A percentile compares a stretch with the other conserved stretches of the same genome.
Evolutionary conservation across 2,113 vertebrate genomes (phyloP).

Genomic region (Nasalis larvatus): DNA sequence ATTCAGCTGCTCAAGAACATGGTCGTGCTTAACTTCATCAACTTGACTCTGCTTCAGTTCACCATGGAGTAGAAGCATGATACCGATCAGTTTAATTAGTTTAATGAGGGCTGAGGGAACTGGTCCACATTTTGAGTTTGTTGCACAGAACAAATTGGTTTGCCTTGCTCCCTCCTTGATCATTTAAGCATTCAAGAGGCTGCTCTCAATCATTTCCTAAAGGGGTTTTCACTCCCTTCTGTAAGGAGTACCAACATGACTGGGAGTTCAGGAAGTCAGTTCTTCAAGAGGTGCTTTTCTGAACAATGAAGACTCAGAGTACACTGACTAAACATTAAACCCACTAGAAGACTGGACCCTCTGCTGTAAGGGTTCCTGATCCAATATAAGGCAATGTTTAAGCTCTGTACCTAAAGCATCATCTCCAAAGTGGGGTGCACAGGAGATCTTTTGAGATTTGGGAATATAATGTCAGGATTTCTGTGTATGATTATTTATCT

Average conservation of each 20-base stretch:
- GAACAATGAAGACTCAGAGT: not conserved
- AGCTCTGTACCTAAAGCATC: not conserved
- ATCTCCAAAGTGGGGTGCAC: not conserved
- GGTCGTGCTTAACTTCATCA: constrained; percentile 59
- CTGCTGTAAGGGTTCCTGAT: not conserved
- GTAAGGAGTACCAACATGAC: not conserved
- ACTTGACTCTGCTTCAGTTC: constrained; percentile 37
- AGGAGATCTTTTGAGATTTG: not conserved
- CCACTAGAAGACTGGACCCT: not conserved
- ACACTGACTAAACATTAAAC: not conserved
- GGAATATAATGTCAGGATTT: not conserved
- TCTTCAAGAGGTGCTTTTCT: not conserved
- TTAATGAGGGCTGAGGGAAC: constrained; percentile 71
- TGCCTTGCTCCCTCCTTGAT: not conserved
- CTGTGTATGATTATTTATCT: not conserved
- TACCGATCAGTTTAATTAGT: constrained; percentile 61
- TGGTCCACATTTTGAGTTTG: constrained; percentile 64
- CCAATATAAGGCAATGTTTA: not conserved
- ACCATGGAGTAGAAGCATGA: constrained; percentile 38
- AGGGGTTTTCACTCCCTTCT: not conserved
- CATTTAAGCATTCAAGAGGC: not conserved
- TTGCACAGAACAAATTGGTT: constrained; percentile 51
- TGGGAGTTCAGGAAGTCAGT: not conserved
- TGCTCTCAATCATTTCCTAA: not conserved
- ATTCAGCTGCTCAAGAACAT: constrained; percentile 57